phyloP scores from a whole-genome alignment of 2,888 invertebrate species.

The Oligia fasciuncula region DNA sequence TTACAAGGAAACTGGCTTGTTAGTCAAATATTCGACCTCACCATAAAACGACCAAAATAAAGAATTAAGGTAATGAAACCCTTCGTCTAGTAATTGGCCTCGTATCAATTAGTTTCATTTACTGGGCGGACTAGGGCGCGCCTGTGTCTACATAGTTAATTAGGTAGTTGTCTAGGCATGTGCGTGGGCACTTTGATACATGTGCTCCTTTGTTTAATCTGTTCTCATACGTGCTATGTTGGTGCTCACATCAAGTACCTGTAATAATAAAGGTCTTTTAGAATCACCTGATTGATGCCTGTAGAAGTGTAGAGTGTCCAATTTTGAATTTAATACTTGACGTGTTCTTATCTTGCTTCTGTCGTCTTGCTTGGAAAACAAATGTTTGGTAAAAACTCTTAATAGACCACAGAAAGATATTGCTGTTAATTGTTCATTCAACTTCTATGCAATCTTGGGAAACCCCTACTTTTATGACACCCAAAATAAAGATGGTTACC shows the following conservation, averaged over 20 bases:
- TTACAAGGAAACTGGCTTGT: not conserved
- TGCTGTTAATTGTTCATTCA: not conserved
- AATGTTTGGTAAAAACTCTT: not conserved
- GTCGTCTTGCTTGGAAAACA: not conserved
- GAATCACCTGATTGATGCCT: not conserved
- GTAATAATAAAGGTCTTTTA: not conserved
- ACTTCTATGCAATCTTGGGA: not conserved
- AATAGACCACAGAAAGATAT: not conserved
- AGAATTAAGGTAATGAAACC: constrained; percentile 16
- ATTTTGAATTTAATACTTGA: not conserved
- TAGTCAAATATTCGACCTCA: not conserved
- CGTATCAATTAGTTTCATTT: constrained; percentile 56
- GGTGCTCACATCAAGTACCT: not conserved
- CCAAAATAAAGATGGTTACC: not conserved
- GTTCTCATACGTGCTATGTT: constrained; percentile 3
- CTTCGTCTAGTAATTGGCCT: constrained; percentile 24
- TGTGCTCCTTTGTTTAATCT: constrained; percentile 19
- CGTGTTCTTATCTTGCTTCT: not conserved
- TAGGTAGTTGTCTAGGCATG: constrained; percentile 43
- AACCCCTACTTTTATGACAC: not conserved
- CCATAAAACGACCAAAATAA: constrained; percentile 13
- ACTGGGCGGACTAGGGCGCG: constrained; percentile 40
- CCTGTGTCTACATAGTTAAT: constrained; percentile 52
- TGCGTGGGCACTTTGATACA: constrained; percentile 15
- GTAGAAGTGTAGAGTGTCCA: not conserved